phyloP scores from a whole-genome alignment of 2,888 invertebrate genomes.

The Cephus pulcher region DNA sequence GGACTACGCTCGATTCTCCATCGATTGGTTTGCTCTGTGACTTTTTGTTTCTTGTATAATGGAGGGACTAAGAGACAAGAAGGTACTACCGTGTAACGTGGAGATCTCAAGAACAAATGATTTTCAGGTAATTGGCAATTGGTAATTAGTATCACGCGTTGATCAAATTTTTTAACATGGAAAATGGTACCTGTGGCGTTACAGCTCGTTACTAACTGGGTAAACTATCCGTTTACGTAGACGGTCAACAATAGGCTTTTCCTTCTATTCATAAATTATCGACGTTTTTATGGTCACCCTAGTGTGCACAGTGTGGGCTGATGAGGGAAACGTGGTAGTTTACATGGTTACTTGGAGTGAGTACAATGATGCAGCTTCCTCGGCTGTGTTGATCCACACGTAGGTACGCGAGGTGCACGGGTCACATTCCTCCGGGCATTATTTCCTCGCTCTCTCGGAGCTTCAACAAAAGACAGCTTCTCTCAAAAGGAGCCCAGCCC shows the following conservation, averaged over 20 bases:
- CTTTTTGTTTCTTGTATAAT: constrained; percentile 25
- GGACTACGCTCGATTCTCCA: constrained; percentile 33
- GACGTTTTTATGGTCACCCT: constrained; percentile 19
- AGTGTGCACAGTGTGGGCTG: neutral
- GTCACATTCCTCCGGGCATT: constrained; percentile 64
- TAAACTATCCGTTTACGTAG: neutral
- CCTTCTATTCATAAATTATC: constrained; percentile 7
- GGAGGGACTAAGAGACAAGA: neutral
- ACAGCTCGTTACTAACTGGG: too few species aligned
- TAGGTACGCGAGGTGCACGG: constrained; percentile 54
- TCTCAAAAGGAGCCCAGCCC: constrained; percentile 46
- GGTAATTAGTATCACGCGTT: neutral
- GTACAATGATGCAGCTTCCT: constrained; percentile 44
- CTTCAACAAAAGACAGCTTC: constrained; percentile 59
- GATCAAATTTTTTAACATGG: neutral
- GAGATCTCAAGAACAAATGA: neutral
- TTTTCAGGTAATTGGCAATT: neutral
- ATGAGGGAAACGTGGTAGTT: neutral
- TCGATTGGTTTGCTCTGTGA: constrained; percentile 47
- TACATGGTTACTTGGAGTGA: neutral
- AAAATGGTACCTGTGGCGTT: neutral
- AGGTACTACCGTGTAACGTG: neutral
- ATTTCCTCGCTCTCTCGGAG: constrained; percentile 57
- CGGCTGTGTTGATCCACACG: constrained; percentile 46
- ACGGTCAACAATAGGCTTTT: neutral